phyloP scores from a whole-genome alignment of 1,140 invertebrate species.

The Littorina saxatilis region DNA sequence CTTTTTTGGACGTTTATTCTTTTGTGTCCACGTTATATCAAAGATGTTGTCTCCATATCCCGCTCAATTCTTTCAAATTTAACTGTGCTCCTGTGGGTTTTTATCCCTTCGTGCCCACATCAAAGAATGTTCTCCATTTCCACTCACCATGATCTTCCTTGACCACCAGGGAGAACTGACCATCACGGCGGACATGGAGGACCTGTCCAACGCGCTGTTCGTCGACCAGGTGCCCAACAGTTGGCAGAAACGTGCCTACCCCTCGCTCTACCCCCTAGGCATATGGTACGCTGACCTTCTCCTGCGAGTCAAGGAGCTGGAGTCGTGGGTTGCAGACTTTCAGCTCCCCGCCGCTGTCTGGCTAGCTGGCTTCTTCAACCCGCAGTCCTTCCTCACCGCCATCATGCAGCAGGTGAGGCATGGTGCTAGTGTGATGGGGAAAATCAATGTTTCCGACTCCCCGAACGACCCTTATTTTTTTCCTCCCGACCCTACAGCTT shows the following conservation, averaged over 20 bases:
- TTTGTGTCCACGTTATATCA: too few species aligned
- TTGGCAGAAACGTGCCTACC: slow-evolving; percentile 93
- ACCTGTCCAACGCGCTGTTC: slow-evolving; percentile 92
- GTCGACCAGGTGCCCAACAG: slow-evolving; percentile 92
- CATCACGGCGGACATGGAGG: slow-evolving; percentile 97
- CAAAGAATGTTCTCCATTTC: too few species aligned
- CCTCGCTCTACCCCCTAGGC: slow-evolving; percentile 89
- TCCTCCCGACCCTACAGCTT: too few species aligned
- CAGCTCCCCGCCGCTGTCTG: slow-evolving; percentile 93
- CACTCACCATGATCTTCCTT: too few species aligned
- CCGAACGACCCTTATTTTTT: neutral
- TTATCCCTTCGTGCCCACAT: too few species aligned
- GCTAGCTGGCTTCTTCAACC: slow-evolving; percentile 97
- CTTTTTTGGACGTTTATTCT: too few species aligned
- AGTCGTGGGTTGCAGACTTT: slow-evolving; percentile 96
- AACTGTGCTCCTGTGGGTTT: neutral
- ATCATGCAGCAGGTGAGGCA: slow-evolving; percentile 99
- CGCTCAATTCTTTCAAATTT: neutral
- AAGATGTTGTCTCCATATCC: too few species aligned
- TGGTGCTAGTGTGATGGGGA: slow-evolving; percentile 78
- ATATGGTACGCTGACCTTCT: slow-evolving; percentile 95
- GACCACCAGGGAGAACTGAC: slow-evolving; percentile 91
- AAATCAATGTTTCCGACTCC: neutral
- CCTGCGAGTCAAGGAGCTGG: slow-evolving; percentile 89
- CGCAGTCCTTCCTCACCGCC: slow-evolving; percentile 95